Percentiles rank a stretch among this genome's conserved stretches.
Evolutionary conservation across 2,797 vertebrate species (phyloP).

Genomic region (Distichodus sexfasciatus): DNA sequence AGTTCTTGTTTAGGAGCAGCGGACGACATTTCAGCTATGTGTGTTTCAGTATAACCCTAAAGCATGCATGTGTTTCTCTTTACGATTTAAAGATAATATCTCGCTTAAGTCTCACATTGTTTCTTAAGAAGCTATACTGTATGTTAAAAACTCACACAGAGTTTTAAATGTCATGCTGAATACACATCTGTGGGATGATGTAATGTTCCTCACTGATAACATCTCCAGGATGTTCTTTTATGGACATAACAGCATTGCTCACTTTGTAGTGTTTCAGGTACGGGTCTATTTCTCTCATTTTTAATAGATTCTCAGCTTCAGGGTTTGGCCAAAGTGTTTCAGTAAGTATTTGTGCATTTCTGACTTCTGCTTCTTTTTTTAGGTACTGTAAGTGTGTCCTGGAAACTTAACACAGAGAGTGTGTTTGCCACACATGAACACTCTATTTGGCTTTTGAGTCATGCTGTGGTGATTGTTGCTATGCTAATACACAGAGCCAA

Average conservation of each 20-base stretch:
- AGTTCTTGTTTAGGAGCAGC: constrained; percentile 48
- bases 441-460: not conserved
- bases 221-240: not conserved
- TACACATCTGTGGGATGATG: not conserved
- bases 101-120: not conserved
- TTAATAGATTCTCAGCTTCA: no score
- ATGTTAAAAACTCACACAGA: not conserved
- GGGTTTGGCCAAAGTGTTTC: no score
- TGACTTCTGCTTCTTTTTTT: no score
- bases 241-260: not conserved
- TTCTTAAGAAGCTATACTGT: not conserved
- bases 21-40: constrained; percentile 56
- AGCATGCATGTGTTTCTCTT: not conserved
- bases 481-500: not conserved
- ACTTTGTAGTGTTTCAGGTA: not conserved
- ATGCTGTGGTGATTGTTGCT: constrained; percentile 30
- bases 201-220: not conserved
- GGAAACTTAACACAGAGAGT: no score
- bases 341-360: no score
- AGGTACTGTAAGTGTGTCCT: not conserved
- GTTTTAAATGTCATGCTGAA: not conserved
- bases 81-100: constrained; percentile 5
- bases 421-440: not conserved
- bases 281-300: not conserved
- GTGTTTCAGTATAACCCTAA: constrained; percentile 10